Evolutionary conservation across 2,113 vertebrate species (phyloP).

Genomic region (Oncorhynchus nerka): DNA sequence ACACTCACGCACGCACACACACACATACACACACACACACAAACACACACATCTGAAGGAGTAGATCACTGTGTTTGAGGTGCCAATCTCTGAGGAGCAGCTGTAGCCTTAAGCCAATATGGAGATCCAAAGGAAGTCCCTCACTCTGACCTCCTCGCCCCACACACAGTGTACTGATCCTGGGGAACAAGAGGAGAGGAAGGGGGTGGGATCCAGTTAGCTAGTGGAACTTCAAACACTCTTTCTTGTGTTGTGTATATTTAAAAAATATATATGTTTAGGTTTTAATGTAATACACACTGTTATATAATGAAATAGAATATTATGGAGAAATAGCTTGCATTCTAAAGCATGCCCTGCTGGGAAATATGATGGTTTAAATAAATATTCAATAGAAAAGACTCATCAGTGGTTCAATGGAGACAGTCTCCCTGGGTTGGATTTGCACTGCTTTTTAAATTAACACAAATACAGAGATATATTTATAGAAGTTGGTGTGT

Average conservation of each 20-base stretch:
- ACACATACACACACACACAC: conserved; percentile 13
- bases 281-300: conserved; percentile 3
- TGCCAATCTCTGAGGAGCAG: conserved; percentile 73
- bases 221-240: conserved; percentile 64
- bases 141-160: conserved; percentile 68
- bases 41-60: conserved; percentile 56
- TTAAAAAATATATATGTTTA: conserved; percentile 7
- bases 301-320: background rate
- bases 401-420: too few species aligned
- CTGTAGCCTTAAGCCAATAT: conserved; percentile 75
- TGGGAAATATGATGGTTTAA: background rate
- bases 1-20: conserved; percentile 35
- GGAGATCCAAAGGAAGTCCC: conserved; percentile 66
- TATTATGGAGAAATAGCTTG: background rate
- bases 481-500: background rate
- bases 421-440: too few species aligned
- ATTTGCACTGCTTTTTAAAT: too few species aligned
- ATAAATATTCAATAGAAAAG: background rate
- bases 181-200: conserved; percentile 60
- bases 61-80: conserved; percentile 64
- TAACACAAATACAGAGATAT: too few species aligned
- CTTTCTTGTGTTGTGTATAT: conserved; percentile 6
- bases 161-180: conserved; percentile 59
- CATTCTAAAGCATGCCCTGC: background rate
- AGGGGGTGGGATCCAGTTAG: conserved; percentile 42